Evolutionary conservation across 1,140 invertebrate species (phyloP), one percentile per base, ranked within the genome.

Genomic region (Stegodyphus mimosarum): DNA sequence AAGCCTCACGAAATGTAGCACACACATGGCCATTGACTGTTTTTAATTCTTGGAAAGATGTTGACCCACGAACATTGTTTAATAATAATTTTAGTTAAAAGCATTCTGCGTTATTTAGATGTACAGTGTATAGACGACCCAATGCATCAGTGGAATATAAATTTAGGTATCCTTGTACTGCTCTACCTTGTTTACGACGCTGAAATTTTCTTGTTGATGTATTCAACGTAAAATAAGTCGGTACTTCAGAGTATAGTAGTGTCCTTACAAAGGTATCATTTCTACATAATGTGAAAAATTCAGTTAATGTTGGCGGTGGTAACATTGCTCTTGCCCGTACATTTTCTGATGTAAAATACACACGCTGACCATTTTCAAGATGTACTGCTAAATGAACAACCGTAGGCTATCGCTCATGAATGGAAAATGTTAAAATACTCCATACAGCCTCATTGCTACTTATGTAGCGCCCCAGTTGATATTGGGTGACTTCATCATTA

Each of bases 71-170:
- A n/a, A 89, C 87, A 86, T 89, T 88, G 52, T 85, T 71, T 50
- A 90, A 84, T 18, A 90, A 87, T 60, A 90, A 52, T 50, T 88
- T 78, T 10, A 89, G 60, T 86, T 69, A 89, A 78, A 88, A 89
- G 78, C 88, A 90, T 86, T 90, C 89, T 55, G 70, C 10, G 64
- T 89, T 89, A n/a, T 89, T 89, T 60, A 90, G 89, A 88, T 90
- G 88, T 52, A 91, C 86, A 9, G 88, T 88, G 87, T 91, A 91
- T 15, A 91, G 33, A 74, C 89, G 70, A 10, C 89, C 89, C 55
- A 90, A 74, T 60, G 87, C 66, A 70, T 88, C 76, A 51, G 71
- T 74, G 33, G 74, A 67, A 88, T 85, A 88, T 79, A 87, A 63
- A 87, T 87, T 86, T 33, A 77, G 84, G 70, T 88, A 79, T 66